These are phyloP conservation scores for Agrenia bidenticulata DNA, from an alignment of 2,888 invertebrate genomes.

Conservation along the genomic window DNA sequence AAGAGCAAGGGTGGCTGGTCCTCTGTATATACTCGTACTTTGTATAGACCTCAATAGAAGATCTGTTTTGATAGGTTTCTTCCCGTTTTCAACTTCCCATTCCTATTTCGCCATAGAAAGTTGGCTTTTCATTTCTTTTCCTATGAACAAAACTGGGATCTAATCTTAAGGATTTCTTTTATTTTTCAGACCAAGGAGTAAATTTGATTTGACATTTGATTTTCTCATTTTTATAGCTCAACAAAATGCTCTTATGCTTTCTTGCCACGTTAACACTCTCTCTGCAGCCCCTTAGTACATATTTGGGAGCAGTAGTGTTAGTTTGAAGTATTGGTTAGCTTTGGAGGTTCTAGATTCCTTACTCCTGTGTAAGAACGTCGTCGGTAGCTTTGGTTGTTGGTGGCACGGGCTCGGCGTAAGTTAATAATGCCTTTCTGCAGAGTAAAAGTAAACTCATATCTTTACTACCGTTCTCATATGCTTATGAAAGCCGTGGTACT, in stretches of 20 bases:
- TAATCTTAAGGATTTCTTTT: conserved; percentile 38
- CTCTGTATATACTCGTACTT: no score
- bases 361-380: no score
- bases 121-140: background rate
- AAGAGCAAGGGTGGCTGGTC: no score
- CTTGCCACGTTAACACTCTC: background rate
- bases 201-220: conserved; percentile 48
- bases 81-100: no score
- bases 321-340: no score
- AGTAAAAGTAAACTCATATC: conserved; percentile 12
- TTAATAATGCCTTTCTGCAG: conserved; percentile 17
- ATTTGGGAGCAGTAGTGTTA: background rate
- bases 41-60: no score
- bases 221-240: conserved; percentile 25
- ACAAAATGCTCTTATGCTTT: conserved; percentile 14
- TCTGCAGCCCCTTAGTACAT: background rate
- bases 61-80: no score
- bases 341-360: no score
- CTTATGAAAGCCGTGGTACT: no score
- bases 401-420: background rate
- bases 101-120: background rate
- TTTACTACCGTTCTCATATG: conserved; percentile 11
- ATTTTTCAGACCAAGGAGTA: conserved; percentile 39
- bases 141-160: conserved; percentile 4
- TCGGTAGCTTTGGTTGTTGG: background rate